These are phyloP conservation scores for Plagodis dolabraria DNA, from an alignment of 2,888 invertebrate genomes.

Conservation along the genomic window DNA sequence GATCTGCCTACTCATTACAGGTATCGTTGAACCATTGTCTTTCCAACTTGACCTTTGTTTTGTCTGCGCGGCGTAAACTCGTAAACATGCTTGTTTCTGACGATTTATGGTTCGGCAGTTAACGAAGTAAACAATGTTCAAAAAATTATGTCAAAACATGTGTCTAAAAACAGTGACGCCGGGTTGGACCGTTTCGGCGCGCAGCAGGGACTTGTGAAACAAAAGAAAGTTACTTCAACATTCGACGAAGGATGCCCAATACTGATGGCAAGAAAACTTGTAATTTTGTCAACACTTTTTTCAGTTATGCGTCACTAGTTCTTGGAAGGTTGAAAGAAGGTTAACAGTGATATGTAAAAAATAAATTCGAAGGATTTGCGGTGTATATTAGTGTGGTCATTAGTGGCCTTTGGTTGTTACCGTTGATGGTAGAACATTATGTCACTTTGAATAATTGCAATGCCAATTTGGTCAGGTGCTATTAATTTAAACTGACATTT, in stretches of 20 bases:
- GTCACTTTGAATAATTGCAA: conserved; percentile 62
- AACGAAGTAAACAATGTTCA: conserved; percentile 35
- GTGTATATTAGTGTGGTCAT: conserved; percentile 63
- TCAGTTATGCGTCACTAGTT: conserved; percentile 64
- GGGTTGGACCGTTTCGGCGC: conserved; percentile 56
- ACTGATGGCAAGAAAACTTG: conserved; percentile 54
- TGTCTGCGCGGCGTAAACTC: conserved; percentile 37
- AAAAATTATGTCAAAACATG: conserved; percentile 64
- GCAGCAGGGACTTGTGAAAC: conserved; percentile 61
- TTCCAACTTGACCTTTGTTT: conserved; percentile 41
- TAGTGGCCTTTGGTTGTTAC: conserved; percentile 55
- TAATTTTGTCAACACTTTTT: conserved; percentile 57
- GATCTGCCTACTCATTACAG: conserved; percentile 44
- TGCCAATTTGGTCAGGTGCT: conserved; percentile 48
- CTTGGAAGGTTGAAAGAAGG: conserved; percentile 72
- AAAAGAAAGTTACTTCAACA: conserved; percentile 64
- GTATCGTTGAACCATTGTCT: conserved; percentile 45
- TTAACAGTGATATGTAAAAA: conserved; percentile 56
- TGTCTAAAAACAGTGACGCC: conserved; percentile 59
- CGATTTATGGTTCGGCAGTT: conserved; percentile 36
- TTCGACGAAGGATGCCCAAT: conserved; percentile 20
- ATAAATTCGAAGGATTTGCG: conserved; percentile 59
- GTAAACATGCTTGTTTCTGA: conserved; percentile 40
- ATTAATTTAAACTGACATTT: conserved; percentile 50
- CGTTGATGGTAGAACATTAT: conserved; percentile 50